Evolutionary conservation across 2,888 invertebrate species (phyloP).

Genomic region (Vesta saturnalis): DNA sequence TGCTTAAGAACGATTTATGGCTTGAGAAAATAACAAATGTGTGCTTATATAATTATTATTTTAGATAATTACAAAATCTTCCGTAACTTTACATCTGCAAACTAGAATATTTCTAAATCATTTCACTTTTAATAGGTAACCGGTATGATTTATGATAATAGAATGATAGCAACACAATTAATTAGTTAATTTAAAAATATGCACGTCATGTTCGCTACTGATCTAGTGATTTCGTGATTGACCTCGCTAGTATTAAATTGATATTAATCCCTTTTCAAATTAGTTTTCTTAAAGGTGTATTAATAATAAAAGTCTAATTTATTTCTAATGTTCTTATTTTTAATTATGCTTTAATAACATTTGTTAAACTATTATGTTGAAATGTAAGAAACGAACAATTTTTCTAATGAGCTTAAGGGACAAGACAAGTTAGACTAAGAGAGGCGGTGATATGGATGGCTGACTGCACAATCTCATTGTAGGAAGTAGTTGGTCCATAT

Average conservation of each 20-base stretch:
- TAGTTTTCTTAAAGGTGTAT: slow-evolving; percentile 8
- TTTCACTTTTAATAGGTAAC: slow-evolving; percentile 2
- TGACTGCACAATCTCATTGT: slow-evolving; percentile 9
- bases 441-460: slow-evolving; percentile 4
- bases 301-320: slow-evolving; percentile 1
- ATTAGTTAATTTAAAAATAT: slow-evolving; percentile 25
- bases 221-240: slow-evolving; percentile 18
- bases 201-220: slow-evolving; percentile 24
- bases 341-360: neutral
- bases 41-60: too few relatives aligned
- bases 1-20: too few relatives aligned
- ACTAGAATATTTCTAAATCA: slow-evolving; percentile 1
- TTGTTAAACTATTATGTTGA: neutral
- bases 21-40: too few relatives aligned
- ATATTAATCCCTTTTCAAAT: slow-evolving; percentile 15
- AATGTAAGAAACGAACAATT: neutral
- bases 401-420: neutral
- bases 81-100: neutral
- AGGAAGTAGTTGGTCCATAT: slow-evolving; percentile 6
- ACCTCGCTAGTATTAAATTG: slow-evolving; percentile 16
- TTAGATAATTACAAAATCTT: neutral
- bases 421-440: neutral
- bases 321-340: neutral
- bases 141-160: slow-evolving; percentile 20
- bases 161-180: slow-evolving; percentile 1